Evolutionary conservation across 2,113 vertebrate genomes (phyloP), one percentile per base, ranked within the genome.

Genomic region (Pogonocichla stellata): DNA sequence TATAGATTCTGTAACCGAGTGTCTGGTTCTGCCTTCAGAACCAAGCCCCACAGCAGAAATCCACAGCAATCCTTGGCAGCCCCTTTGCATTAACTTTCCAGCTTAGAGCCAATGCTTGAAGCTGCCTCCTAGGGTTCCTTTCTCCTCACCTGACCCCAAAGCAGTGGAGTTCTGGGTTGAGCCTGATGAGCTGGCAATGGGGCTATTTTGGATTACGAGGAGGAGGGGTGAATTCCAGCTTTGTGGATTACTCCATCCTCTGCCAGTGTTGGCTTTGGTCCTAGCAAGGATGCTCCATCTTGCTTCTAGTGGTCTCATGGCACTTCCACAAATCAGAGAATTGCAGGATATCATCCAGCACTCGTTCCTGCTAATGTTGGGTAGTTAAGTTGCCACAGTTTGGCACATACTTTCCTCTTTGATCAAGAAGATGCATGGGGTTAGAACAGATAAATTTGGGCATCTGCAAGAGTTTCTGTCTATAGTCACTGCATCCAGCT

Each of bases 121-220:
- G 0, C 53, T 64, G 43, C 62, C 72, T 67, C 28, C 67, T 54
- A 2, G 0, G 0, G 2, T 26, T 71, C 47, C 62, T 18, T 33
- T 93, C 57, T 70, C 86, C 86, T 91, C 6, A 3, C 43, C 70
- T 95, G 91, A 95, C 91, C 91, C 70, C 50, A 7, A n/a, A 58
- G 57, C 60, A 57, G 28, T 16, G 6, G 36, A 22, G 40, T 34
- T 78, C 78, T 81, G 80, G 31, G 51, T 50, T 4, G 29, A 93
- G 75, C 47, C 56, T 4, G 4, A 31, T 50, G 54, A 71, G 43
- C 48, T 1, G 0, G 65, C 14, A 4, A 0, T 67, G 83, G 67
- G 86, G 69, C 64, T 96, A 81, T 94, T 94, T 86, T 94, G 77
- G 77, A 62, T 83, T 33, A 70, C 31, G 71, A 83, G 85, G 66